Base-by-base conservation (phyloP, 2,113 vertebrate species). In the Cochlearius cochlearius region DNA sequence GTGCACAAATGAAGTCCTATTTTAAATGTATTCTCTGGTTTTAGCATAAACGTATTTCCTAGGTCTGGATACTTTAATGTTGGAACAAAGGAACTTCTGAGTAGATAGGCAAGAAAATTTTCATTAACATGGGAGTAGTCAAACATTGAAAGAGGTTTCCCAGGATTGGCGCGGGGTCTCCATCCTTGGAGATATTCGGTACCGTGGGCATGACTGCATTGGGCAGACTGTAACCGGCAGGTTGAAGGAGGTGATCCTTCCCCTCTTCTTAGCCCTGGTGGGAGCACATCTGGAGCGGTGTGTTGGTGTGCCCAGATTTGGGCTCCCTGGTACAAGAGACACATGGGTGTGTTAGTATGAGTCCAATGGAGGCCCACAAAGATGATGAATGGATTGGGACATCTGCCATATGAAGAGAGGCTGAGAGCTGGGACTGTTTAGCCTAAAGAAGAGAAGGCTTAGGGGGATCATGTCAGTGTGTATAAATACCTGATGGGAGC, bases 271-370 rank as follows among this genome's bases (percentile, higher is more conserved):
- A 74, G 41, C 23, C 32, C 8, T 49, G 23, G 23, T 80, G 49
- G n/a, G 29, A 62, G 7, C 14, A 19, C 29, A 25, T 26, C 21
- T 53, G 36, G 38, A 80, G 20, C 19, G 32, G 2, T 66, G 8
- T 38, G 43, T 30, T 89, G 47, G 5, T 43, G 9, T 52, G 29
- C 55, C 71, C 58, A n/a, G 32, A 4, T 55, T 32, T 43, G 30
- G 30, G 22, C 38, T 86, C 8, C 5, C 4, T 39, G n/a, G 9
- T 25, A 21, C 15, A 21, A 41, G 43, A 71, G 50, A 53, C 45
- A 38, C 1, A 1, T 19, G 45, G 10, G 4, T 2, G 0, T 36
- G 18, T 47, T 62, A 11, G 4, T 47, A 10, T 11, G 10, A 75
- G 15, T 58, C 38, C 29, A 39, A 3, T 21, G 29, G 36, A 88